Evolutionary conservation across 2,888 invertebrate genomes (phyloP), one percentile per base, ranked within the genome.

Genomic region (Cryptus armator): DNA sequence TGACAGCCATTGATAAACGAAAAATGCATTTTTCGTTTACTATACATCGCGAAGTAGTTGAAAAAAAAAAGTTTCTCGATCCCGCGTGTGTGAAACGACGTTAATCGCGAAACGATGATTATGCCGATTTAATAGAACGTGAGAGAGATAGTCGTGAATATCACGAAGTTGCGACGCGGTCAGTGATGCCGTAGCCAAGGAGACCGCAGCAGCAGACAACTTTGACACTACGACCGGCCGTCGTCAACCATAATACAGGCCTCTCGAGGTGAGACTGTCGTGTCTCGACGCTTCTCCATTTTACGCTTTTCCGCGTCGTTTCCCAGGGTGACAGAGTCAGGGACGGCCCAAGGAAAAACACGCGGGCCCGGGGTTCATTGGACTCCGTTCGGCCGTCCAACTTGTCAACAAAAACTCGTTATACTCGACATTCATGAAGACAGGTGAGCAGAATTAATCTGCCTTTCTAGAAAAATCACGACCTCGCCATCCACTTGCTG

Each of bases 171-270:
- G 90, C 88, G 89, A 90, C 88, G 89, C 91, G 92, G 89, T 89
- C 90, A 91, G 92, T 91, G 93, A 93, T 93, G 93, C 93, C 93
- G 93, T 93, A 93, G 93, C 91, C 93, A 93, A 93, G 93, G 93
- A 91, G 93, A 93, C 93, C 91, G 89, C 89, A 89, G 90, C 88
- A 92, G 92, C 92, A 92, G 93, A 92, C 92, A 92, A 93, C 91
- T 82, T 24, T 90, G 91, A 91, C 91, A 91, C 90, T 91, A 89
- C 89, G 89, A 88, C 89, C 89, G 89, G 90, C 87, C 37, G 89
- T 91, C 90, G 91, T 87, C 88, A 90, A 89, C 89, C 89, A 89
- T 77, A 89, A 78, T 68, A 78, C 68, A 70, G 32, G 68, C 46
- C 71, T 66, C 56, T 46, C 64, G 14, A 10, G 62, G 43, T 66